These are phyloP conservation scores for Frieseomelitta varia DNA, from an alignment of 1,140 invertebrate genomes.

Conservation along the genomic window DNA sequence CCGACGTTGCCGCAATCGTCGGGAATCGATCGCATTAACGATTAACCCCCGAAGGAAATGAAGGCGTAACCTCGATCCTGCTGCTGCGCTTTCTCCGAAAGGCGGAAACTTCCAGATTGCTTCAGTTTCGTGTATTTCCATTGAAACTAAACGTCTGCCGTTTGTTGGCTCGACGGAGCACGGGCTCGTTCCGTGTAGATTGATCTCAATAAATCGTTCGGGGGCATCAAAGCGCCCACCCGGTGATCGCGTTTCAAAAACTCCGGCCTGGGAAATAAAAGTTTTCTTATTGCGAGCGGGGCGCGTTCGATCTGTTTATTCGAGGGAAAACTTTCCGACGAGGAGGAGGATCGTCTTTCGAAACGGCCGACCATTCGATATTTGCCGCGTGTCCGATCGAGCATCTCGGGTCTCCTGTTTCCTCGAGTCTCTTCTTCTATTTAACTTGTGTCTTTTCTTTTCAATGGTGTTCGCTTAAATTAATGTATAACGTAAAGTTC, in stretches of 20 bases:
- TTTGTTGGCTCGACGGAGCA: not conserved
- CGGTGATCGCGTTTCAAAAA: slow-evolving; percentile 1
- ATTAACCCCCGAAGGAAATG: slow-evolving; percentile 21
- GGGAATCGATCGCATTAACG: slow-evolving; percentile 37
- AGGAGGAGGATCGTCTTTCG: not conserved
- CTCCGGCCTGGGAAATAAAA: slow-evolving; percentile 10
- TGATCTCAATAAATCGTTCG: slow-evolving; percentile 37
- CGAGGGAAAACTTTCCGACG: not conserved
- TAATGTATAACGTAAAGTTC: too few species aligned
- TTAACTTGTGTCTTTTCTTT: not conserved
- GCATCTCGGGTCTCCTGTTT: not conserved
- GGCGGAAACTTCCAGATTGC: slow-evolving; percentile 22
- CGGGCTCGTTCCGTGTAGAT: not conserved
- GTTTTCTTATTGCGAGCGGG: not conserved
- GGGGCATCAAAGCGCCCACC: not conserved
- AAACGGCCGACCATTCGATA: not conserved
- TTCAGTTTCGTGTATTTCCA: slow-evolving; percentile 30
- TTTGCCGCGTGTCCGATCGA: not conserved
- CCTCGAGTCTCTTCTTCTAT: not conserved
- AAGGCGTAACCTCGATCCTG: slow-evolving; percentile 12
- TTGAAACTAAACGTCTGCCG: slow-evolving; percentile 19
- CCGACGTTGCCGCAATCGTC: not conserved
- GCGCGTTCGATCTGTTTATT: not conserved
- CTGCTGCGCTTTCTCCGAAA: not conserved
- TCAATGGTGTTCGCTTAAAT: not conserved